phyloP scores from a whole-genome alignment of 2,888 invertebrate genomes.

The Eumacrocentrus americanus region DNA sequence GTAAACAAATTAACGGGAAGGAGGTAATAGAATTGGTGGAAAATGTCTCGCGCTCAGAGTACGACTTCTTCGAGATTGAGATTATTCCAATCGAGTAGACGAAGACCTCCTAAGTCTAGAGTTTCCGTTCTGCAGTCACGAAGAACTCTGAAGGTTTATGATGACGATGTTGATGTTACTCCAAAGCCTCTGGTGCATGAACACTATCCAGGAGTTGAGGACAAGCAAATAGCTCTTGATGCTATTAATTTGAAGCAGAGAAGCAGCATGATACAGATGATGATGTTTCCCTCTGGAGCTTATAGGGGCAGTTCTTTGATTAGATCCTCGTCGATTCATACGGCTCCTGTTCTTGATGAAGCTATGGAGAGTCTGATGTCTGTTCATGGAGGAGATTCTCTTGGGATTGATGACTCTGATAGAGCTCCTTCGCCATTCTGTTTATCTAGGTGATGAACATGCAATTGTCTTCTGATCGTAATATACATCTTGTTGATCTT shows the following conservation, averaged over 20 bases:
- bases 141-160: constrained; percentile 39
- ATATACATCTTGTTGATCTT: too few relatives aligned
- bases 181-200: constrained; percentile 60
- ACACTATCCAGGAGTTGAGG: constrained; percentile 50
- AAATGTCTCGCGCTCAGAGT: constrained; percentile 19
- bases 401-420: constrained; percentile 31
- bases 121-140: constrained; percentile 14
- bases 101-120: constrained; percentile 5
- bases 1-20: neutral
- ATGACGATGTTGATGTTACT: constrained; percentile 60
- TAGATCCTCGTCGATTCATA: constrained; percentile 32
- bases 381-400: constrained; percentile 29
- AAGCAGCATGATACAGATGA: constrained; percentile 30
- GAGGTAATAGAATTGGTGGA: neutral
- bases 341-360: constrained; percentile 30
- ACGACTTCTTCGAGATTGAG: constrained; percentile 22
- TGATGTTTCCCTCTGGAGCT: constrained; percentile 23
- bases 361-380: constrained; percentile 43
- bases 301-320: constrained; percentile 23
- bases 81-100: constrained; percentile 15
- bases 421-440: constrained; percentile 48
- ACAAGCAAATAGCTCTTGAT: constrained; percentile 44
- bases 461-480: too few relatives aligned
- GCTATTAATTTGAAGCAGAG: constrained; percentile 29
- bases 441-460: constrained; percentile 43